Base-by-base conservation (phyloP, 2,113 vertebrate genomes). In the Callipepla squamata region DNA sequence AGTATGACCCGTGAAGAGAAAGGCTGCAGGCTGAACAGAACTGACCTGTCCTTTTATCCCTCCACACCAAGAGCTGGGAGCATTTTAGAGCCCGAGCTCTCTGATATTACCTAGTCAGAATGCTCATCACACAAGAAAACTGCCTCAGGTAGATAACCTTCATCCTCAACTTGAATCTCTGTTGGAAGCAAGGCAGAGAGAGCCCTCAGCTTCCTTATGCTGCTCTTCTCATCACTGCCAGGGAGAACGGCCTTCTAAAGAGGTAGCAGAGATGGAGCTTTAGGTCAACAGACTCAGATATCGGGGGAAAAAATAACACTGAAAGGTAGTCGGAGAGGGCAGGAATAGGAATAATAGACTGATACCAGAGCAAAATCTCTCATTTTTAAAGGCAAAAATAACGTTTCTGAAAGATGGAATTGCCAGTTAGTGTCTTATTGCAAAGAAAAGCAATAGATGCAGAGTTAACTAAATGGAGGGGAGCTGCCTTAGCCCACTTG, bases 51-150 rank as follows among this genome's bases (percentile, higher is more conserved):
- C 48, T 89, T 79, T 69, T 42, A 82, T 23, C 4, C 38, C 6
- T 2, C n/a, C 16, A 0, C 13, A 7, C 34, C 62, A 73, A 42
- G 21, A 11, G 1, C 0, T 42, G 34, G 48, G 25, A 91, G n/a
- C 30, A 36, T 40, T 91, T 91, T 36, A 70, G 34, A 84, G 34
- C 55, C 75, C 34, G n/a, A 91, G 61, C 17, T 55, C 19, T 70
- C 23, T 48, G 25, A 3, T 10, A 32, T 6, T 28, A 38, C 62
- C 22, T 40, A 65, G 9, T 48, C 44, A 66, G 53, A 48, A 23
- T 28, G 67, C 45, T 50, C 67, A 69, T 36, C 67, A 50, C 11
- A 50, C 21, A 28, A 55, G 42, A 32, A 23, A 22, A 8, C 53
- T 3, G 15, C 22, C n/a, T 68, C 34, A 30, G 32, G 36, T 38